Conservation (phyloP, 2,797 vertebrate genomes). For the Lepus oiostolus region DNA sequence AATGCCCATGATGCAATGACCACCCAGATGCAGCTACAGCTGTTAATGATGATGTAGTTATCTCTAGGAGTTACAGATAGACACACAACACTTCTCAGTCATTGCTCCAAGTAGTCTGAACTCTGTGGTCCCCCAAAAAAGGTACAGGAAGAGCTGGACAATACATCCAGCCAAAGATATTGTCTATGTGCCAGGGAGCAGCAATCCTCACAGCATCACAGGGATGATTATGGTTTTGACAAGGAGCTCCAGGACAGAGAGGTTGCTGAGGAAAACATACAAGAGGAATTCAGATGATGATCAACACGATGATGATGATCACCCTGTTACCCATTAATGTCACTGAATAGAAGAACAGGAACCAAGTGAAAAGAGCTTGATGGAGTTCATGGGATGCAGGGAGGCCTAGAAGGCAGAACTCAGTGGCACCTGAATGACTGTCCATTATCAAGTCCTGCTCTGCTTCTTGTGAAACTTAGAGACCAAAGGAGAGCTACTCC, state of each 20-base stretch:
- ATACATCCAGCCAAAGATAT: conserved; percentile 64
- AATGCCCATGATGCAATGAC: conserved; percentile 61
- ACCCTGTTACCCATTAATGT: conserved; percentile 61
- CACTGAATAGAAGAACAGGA: conserved; percentile 65
- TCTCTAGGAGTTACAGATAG: conserved; percentile 73
- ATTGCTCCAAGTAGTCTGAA: conserved; percentile 52
- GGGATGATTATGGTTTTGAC: conserved; percentile 41
- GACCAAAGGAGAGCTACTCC: background rate
- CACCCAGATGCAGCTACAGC: background rate
- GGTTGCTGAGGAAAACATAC: conserved; percentile 78
- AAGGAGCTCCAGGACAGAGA: conserved; percentile 67
- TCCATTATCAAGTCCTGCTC: conserved; percentile 7
- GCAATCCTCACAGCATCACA: conserved; percentile 56
- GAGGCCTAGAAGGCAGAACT: conserved; percentile 74
- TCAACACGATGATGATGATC: conserved; percentile 58
- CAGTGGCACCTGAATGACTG: conserved; percentile 66
- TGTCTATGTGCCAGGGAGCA: conserved; percentile 31
- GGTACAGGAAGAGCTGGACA: conserved; percentile 71
- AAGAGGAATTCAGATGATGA: conserved; percentile 62
- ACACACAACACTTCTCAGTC: conserved; percentile 73
- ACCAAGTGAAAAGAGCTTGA: conserved; percentile 43
- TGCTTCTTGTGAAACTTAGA: conserved; percentile 1
- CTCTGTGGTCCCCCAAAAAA: conserved; percentile 72
- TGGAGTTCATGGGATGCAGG: conserved; percentile 42
- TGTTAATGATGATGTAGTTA: conserved; percentile 70